Evolutionary conservation across 2,797 vertebrate species (phyloP).

Genomic region (Danio jaintianensis): DNA sequence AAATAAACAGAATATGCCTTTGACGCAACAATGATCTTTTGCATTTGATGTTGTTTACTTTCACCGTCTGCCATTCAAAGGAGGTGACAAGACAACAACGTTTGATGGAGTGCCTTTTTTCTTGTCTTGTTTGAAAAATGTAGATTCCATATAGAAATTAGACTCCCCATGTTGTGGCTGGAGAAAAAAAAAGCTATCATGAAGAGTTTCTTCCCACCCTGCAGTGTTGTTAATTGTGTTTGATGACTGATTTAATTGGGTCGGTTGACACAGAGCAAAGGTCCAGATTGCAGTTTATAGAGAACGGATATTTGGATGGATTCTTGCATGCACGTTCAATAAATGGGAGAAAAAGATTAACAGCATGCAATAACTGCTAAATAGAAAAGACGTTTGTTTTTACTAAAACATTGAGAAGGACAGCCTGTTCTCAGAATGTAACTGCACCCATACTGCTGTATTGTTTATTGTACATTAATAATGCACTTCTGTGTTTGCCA

Average conservation of each 20-base stretch:
- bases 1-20: neutral
- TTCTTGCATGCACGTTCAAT: conserved; percentile 11
- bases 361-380: neutral
- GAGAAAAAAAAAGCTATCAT: conserved; percentile 64
- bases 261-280: conserved; percentile 65
- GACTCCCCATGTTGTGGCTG: conserved; percentile 26
- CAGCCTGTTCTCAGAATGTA: conserved; percentile 31
- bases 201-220: conserved; percentile 73
- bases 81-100: neutral
- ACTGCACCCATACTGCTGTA: neutral
- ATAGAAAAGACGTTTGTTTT: conserved; percentile 23
- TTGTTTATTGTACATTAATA: conserved; percentile 9
- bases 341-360: conserved; percentile 51
- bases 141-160: neutral
- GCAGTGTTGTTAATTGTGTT: conserved; percentile 75
- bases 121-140: neutral
- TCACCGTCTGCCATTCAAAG: conserved; percentile 3
- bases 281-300: conserved; percentile 23
- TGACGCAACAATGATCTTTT: conserved; percentile 14
- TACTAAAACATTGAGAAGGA: neutral
- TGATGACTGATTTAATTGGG: conserved; percentile 78
- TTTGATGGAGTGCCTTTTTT: neutral
- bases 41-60: conserved; percentile 18
- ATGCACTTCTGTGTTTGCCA: conserved; percentile 37
- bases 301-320: conserved; percentile 52